These are phyloP conservation scores for Vollenhovia emeryi DNA, from an alignment of 1,140 invertebrate species.

Conservation along the genomic window DNA sequence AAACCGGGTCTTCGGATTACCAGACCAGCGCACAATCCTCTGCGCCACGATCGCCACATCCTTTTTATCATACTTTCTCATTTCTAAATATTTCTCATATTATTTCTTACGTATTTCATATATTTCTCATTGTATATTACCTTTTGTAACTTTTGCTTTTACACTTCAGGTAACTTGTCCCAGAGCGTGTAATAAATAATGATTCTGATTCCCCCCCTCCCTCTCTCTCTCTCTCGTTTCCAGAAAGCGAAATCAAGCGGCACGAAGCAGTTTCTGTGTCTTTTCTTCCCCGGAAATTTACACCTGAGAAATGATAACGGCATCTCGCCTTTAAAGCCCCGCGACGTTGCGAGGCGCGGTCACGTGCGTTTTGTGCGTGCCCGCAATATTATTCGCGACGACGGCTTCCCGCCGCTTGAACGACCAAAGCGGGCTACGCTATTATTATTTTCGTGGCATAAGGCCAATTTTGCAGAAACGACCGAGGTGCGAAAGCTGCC, in stretches of 20 bases:
- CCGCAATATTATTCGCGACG: not conserved
- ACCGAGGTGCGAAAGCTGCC: conserved; percentile 58
- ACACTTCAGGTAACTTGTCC: too few species aligned
- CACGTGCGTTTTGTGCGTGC: not conserved
- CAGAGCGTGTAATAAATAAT: too few species aligned
- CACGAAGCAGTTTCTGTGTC: not conserved
- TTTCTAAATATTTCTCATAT: too few species aligned
- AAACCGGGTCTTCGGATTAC: too few species aligned
- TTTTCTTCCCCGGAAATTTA: not conserved
- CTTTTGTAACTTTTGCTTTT: too few species aligned
- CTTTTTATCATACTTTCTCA: too few species aligned
- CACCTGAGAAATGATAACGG: not conserved
- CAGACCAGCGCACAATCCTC: too few species aligned
- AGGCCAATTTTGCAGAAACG: conserved; percentile 69
- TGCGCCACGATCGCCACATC: too few species aligned
- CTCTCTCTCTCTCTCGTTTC: too few species aligned
- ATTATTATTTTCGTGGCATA: conserved; percentile 78
- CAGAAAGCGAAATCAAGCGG: not conserved
- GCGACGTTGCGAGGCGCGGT: not conserved
- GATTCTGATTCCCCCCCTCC: too few species aligned
- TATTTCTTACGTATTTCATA: too few species aligned
- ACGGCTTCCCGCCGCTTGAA: not conserved
- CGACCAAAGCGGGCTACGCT: conserved; percentile 62
- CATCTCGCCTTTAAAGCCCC: not conserved
- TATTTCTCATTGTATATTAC: too few species aligned